phyloP scores from a whole-genome alignment of 2,888 invertebrate species.

The Cyclophora albipunctata region DNA sequence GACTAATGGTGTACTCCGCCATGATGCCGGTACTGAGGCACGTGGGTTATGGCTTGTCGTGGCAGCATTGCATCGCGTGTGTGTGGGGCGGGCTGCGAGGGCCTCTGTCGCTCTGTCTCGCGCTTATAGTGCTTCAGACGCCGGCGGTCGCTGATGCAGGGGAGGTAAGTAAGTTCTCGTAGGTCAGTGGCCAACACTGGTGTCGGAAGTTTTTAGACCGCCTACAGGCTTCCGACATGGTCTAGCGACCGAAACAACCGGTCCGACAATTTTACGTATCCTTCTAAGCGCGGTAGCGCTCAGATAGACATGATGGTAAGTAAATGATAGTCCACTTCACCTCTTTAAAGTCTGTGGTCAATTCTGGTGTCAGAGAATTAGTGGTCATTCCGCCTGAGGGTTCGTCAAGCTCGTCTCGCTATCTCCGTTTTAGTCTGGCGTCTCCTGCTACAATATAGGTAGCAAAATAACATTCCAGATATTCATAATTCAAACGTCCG shows the following conservation, averaged over 20 bases:
- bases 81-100: conserved; percentile 79
- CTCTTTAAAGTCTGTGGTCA: too few relatives aligned
- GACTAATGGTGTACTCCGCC: conserved; percentile 56
- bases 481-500: conserved; percentile 74
- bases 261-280: too few relatives aligned
- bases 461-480: conserved; percentile 28
- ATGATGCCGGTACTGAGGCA: conserved; percentile 69
- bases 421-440: too few relatives aligned
- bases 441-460: too few relatives aligned
- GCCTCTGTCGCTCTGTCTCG: conserved; percentile 74
- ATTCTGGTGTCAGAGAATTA: too few relatives aligned
- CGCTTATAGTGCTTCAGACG: conserved; percentile 70
- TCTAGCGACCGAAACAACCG: too few relatives aligned
- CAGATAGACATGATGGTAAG: too few relatives aligned
- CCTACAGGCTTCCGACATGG: neutral
- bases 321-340: too few relatives aligned
- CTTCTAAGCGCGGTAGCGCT: too few relatives aligned
- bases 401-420: too few relatives aligned
- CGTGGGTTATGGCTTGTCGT: conserved; percentile 75
- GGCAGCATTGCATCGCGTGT: conserved; percentile 74
- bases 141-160: conserved; percentile 45
- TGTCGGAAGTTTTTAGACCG: neutral
- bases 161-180: conserved; percentile 32
- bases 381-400: too few relatives aligned
- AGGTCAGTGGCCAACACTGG: too few relatives aligned